Evolutionary conservation across 2,797 vertebrate species (phyloP).

Genomic region (Coregonus sp.): DNA sequence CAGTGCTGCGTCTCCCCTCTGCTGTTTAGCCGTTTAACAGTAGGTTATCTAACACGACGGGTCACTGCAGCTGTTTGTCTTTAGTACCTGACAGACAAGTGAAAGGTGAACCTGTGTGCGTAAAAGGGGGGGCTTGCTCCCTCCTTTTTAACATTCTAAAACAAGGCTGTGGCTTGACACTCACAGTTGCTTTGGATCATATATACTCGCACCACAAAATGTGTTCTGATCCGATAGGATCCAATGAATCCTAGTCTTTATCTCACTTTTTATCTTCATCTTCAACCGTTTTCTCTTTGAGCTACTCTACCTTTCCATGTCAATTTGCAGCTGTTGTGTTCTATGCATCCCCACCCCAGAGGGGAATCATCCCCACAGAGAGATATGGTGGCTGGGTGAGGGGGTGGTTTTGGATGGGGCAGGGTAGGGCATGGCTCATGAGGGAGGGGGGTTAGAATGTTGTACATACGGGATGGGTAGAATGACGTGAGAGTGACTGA

Average conservation of each 20-base stretch:
- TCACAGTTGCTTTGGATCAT: background rate
- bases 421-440: background rate
- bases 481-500: background rate
- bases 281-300: background rate
- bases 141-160: background rate
- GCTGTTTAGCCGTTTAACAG: slow-evolving; percentile 12
- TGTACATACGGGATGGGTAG: background rate
- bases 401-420: background rate
- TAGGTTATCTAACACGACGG: slow-evolving; percentile 10
- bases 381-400: background rate
- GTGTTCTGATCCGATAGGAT: background rate
- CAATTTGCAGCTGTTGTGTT: slow-evolving; percentile 2
- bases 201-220: background rate
- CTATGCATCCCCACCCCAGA: background rate
- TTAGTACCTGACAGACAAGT: slow-evolving; percentile 25
- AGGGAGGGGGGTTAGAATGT: background rate
- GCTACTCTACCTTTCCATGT: background rate
- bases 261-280: background rate
- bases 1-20: background rate
- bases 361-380: background rate
- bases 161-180: background rate
- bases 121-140: background rate
- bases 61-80: slow-evolving; percentile 15
- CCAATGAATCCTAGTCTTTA: background rate
- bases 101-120: slow-evolving; percentile 11